A percentile compares a stretch with the other conserved stretches of the same genome.
These are phyloP conservation scores for Calliopum simillimum DNA, from an alignment of 2,888 invertebrate species.

Conservation along the genomic window DNA sequence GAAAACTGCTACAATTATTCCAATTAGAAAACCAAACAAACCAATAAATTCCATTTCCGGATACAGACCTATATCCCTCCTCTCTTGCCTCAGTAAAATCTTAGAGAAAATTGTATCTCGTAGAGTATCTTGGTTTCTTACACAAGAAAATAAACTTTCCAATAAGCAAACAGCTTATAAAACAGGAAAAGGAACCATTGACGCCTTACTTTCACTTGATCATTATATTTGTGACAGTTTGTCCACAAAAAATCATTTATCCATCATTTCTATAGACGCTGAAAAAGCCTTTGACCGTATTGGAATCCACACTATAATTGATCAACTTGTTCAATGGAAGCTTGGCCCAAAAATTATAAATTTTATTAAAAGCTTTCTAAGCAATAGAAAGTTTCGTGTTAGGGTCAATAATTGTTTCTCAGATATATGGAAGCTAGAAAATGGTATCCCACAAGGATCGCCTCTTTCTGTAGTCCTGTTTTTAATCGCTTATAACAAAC, in stretches of 20 bases:
- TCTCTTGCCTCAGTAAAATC: conserved; percentile 40
- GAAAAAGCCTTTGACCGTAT: conserved; percentile 34
- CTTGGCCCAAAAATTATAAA: conserved; percentile 31
- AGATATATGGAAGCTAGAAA: background rate
- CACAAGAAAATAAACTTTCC: conserved; percentile 31
- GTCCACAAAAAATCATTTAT: conserved; percentile 36
- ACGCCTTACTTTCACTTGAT: conserved; percentile 40
- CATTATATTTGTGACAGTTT: conserved; percentile 33
- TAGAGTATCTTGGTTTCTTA: conserved; percentile 39
- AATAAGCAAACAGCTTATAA: conserved; percentile 36
- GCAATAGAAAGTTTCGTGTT: conserved; percentile 28
- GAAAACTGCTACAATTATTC: conserved; percentile 37
- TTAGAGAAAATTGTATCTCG: conserved; percentile 40
- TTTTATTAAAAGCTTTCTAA: conserved; percentile 31
- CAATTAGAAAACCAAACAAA: conserved; percentile 36
- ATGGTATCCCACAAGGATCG: conserved; percentile 26
- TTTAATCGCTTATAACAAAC: conserved; percentile 25
- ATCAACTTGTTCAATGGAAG: conserved; percentile 34
- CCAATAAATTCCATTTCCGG: conserved; percentile 37
- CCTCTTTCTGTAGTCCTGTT: conserved; percentile 27
- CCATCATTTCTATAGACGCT: conserved; percentile 32
- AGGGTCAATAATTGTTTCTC: conserved; percentile 5
- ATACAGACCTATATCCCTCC: conserved; percentile 43
- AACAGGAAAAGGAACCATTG: conserved; percentile 18
- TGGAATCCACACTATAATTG: conserved; percentile 20